phyloP scores from a whole-genome alignment of 2,113 vertebrate genomes.

The Solea solea region DNA sequence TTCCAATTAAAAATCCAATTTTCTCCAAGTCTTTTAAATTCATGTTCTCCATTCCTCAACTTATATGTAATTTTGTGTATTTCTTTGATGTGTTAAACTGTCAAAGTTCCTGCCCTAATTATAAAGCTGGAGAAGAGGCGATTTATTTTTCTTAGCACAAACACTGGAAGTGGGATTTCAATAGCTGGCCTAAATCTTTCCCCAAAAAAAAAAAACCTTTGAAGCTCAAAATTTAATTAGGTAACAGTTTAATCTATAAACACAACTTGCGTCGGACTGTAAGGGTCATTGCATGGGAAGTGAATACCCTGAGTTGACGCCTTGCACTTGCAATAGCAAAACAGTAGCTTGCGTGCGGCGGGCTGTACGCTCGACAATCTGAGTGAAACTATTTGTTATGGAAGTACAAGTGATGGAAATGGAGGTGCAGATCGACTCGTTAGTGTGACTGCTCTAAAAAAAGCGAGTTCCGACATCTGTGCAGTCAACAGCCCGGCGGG shows the following conservation, averaged over 20 bases:
- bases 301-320: neutral
- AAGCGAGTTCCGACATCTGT: neutral
- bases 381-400: neutral
- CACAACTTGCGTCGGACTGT: neutral
- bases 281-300: neutral
- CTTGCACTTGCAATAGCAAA: neutral
- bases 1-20: too few relatives aligned
- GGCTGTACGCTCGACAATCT: neutral
- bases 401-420: conserved; percentile 2
- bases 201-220: too few relatives aligned
- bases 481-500: neutral
- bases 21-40: too few relatives aligned
- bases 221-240: neutral
- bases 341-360: neutral
- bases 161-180: too few relatives aligned
- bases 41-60: too few relatives aligned
- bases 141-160: too few relatives aligned
- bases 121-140: too few relatives aligned
- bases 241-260: neutral
- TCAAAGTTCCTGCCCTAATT: too few relatives aligned
- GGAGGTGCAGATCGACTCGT: neutral
- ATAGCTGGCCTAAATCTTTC: too few relatives aligned
- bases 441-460: conserved; percentile 2
- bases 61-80: too few relatives aligned
- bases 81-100: too few relatives aligned